Conservation (phyloP, 2,113 vertebrate genomes). For the Macheiramphus alcinus region DNA sequence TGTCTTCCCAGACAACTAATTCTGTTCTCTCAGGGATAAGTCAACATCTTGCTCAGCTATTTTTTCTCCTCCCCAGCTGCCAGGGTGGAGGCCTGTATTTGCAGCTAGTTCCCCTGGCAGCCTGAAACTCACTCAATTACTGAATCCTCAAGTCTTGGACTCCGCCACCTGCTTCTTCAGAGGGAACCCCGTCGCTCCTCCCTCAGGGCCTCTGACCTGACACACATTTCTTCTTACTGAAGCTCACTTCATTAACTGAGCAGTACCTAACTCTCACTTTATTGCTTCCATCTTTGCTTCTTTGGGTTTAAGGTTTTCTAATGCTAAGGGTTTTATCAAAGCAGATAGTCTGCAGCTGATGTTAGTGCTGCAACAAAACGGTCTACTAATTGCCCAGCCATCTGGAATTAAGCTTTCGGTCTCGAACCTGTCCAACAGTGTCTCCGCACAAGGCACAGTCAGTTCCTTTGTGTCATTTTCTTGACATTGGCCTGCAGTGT, state of each 20-base stretch:
- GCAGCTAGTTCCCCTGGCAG: neutral
- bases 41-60: neutral
- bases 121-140: constrained; percentile 19
- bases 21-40: constrained; percentile 2
- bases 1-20: constrained; percentile 19
- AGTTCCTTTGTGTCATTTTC: neutral
- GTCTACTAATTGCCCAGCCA: neutral
- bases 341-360: neutral
- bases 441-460: neutral
- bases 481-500: neutral
- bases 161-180: neutral
- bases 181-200: neutral
- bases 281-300: neutral
- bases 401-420: neutral
- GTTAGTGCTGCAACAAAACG: neutral
- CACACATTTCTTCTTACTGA: neutral
- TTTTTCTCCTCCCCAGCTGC: neutral
- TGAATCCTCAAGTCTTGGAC: neutral
- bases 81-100: neutral
- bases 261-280: neutral
- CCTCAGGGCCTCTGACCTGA: neutral
- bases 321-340: neutral
- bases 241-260: constrained; percentile 24
- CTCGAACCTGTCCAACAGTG: neutral
- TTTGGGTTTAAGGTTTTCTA: neutral